A percentile compares a stretch with the other conserved stretches of the same genome.
phyloP scores from a whole-genome alignment of 2,113 vertebrate species.

The Chaetorhynchus papuensis region DNA sequence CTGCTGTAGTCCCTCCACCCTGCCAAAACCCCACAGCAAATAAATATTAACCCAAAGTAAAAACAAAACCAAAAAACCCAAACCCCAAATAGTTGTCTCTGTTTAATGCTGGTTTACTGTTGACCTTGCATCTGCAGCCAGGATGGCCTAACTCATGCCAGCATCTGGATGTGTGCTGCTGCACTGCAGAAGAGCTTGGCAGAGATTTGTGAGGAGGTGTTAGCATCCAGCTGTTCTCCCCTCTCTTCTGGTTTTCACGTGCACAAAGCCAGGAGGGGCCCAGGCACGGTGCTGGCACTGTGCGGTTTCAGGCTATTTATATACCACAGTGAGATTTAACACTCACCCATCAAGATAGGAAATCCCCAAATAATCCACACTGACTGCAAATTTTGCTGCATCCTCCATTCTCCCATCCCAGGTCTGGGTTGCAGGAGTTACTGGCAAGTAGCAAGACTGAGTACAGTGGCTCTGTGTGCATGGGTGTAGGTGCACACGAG shows the following conservation, averaged over 20 bases:
- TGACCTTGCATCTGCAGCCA: neutral
- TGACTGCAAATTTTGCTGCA: neutral
- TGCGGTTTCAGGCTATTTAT: neutral
- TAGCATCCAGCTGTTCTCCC: neutral
- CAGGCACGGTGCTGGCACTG: neutral
- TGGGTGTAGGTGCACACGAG: fast-evolving
- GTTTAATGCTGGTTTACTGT: neutral
- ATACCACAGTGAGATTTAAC: neutral
- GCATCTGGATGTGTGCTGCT: neutral
- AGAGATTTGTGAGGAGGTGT: neutral
- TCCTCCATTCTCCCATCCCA: neutral
- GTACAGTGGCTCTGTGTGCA: neutral
- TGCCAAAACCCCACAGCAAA: neutral
- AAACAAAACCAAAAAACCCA: neutral
- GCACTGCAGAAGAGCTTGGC: neutral
- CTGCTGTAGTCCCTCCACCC: neutral
- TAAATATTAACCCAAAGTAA: neutral
- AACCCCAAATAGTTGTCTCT: neutral
- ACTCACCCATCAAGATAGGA: neutral
- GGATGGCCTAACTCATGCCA: neutral
- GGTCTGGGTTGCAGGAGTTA: neutral
- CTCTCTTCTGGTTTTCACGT: fast-evolving
- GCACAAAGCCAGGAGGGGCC: neutral
- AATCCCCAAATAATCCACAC: neutral
- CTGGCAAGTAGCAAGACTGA: neutral